These are phyloP conservation scores for Morinoia aosen DNA, from an alignment of 2,888 invertebrate genomes.

Conservation along the genomic window DNA sequence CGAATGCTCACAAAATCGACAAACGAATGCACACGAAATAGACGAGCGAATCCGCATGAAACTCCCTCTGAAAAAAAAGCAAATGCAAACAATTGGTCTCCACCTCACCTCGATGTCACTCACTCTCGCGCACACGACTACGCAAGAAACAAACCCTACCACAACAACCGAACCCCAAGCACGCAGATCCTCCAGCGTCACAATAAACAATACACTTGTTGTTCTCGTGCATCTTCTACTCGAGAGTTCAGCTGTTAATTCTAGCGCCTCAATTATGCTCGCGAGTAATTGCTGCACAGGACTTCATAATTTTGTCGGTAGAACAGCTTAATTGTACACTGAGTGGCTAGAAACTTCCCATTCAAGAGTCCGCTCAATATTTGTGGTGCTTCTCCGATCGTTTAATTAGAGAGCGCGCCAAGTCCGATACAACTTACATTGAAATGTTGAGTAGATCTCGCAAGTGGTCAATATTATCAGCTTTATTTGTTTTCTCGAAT, in stretches of 20 bases:
- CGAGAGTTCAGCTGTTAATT: background rate
- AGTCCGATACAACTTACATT: background rate
- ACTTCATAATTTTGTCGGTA: background rate
- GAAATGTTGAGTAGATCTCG: background rate
- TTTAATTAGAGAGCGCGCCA: background rate
- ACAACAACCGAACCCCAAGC: too few relatives aligned
- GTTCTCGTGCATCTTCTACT: background rate
- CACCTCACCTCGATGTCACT: too few relatives aligned
- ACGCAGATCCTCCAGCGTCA: too few relatives aligned
- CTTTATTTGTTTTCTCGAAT: too few relatives aligned
- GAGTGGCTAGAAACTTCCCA: background rate
- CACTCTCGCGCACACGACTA: too few relatives aligned
- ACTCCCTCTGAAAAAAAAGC: too few relatives aligned
- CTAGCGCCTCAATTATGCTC: slow-evolving; percentile 26
- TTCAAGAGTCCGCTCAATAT: background rate
- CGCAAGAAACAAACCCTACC: too few relatives aligned
- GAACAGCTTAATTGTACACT: slow-evolving; percentile 27
- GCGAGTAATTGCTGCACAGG: background rate
- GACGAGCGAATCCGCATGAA: too few relatives aligned
- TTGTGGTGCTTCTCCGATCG: background rate
- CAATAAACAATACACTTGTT: background rate
- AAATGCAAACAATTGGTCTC: too few relatives aligned
- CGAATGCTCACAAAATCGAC: too few relatives aligned
- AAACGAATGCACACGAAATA: too few relatives aligned
- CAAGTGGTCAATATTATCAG: background rate